Conservation (phyloP, 2,113 vertebrate genomes). For the Telmatochromis sp. region DNA sequence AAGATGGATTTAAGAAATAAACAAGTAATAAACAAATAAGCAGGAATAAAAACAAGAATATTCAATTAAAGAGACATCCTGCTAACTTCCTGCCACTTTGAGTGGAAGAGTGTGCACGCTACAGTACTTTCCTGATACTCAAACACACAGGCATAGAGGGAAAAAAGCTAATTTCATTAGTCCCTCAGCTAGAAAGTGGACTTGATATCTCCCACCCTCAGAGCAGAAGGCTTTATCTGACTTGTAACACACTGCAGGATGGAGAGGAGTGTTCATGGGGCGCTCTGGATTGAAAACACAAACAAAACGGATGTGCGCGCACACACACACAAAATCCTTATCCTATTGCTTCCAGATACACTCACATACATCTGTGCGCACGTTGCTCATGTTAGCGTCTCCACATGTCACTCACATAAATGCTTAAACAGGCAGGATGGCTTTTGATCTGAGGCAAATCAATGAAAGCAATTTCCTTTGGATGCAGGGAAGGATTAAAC, state of each 20-base stretch:
- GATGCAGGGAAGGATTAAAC: conserved; percentile 12
- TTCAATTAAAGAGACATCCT: background rate
- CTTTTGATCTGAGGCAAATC: conserved; percentile 40
- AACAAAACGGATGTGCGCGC: background rate
- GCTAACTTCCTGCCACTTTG: background rate
- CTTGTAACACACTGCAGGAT: conserved; percentile 26
- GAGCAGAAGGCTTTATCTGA: conserved; percentile 35
- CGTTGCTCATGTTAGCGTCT: background rate
- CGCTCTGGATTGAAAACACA: background rate
- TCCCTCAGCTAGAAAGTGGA: background rate
- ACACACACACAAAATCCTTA: background rate
- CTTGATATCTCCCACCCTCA: conserved; percentile 5
- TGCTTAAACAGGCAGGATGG: background rate
- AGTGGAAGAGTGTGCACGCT: background rate
- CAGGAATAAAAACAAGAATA: background rate
- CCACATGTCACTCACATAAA: background rate
- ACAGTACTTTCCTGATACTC: background rate
- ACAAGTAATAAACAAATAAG: too few relatives aligned
- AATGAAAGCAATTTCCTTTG: conserved; percentile 50
- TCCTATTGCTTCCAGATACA: background rate
- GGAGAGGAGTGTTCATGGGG: background rate
- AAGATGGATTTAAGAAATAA: background rate
- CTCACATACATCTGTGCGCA: background rate
- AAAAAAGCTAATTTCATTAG: conserved; percentile 26
- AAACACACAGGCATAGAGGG: background rate